These are phyloP conservation scores for Microplitis deprimator DNA, from an alignment of 2,888 invertebrate genomes.

Conservation along the genomic window DNA sequence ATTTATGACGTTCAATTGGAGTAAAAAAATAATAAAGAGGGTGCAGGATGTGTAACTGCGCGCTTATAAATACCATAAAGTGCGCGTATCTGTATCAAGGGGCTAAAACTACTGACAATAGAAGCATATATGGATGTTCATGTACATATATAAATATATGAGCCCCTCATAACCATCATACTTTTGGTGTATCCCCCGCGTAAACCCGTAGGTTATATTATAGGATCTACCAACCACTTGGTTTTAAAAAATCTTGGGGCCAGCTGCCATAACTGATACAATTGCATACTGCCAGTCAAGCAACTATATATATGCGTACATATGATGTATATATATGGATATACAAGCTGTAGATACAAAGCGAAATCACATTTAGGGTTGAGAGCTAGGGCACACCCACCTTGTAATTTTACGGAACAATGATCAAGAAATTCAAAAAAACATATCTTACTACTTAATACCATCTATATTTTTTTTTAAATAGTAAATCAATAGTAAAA, in stretches of 20 bases:
- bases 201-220: slow-evolving; percentile 46
- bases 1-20: slow-evolving; percentile 19
- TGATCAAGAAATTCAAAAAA: slow-evolving; percentile 33
- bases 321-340: slow-evolving; percentile 31
- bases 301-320: slow-evolving; percentile 41
- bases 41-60: slow-evolving; percentile 26
- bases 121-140: slow-evolving; percentile 42
- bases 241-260: slow-evolving; percentile 53
- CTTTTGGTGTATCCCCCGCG: slow-evolving; percentile 49
- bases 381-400: slow-evolving; percentile 32
- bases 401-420: slow-evolving; percentile 41
- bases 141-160: slow-evolving; percentile 50
- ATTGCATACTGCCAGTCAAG: slow-evolving; percentile 54
- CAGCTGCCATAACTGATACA: slow-evolving; percentile 67
- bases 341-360: slow-evolving; percentile 22
- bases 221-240: slow-evolving; percentile 8
- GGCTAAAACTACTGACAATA: slow-evolving; percentile 59
- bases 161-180: slow-evolving; percentile 62
- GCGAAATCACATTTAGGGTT: slow-evolving; percentile 26
- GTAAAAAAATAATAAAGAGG: slow-evolving; percentile 11
- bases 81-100: slow-evolving; percentile 62
- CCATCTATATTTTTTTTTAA: not conserved
- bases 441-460: slow-evolving; percentile 9
- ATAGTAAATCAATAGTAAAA: not conserved
- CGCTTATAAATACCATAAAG: slow-evolving; percentile 37